Evolutionary conservation across 1,140 invertebrate species (phyloP), one percentile per base, ranked within the genome.

Genomic region (Ceratina australensis): DNA sequence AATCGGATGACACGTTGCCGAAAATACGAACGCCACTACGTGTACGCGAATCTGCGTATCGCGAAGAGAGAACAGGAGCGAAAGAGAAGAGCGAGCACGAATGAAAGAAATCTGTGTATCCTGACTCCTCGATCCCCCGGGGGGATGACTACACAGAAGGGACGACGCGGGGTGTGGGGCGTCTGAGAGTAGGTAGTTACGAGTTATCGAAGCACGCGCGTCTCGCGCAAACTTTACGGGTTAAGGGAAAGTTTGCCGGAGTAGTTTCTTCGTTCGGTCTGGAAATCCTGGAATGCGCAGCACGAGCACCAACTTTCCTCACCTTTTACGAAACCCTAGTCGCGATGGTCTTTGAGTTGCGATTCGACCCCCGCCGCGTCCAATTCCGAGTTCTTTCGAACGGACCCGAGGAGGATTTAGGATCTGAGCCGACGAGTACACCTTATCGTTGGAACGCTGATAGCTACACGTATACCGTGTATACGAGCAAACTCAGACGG

Each of bases 1-100:
- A 82, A 77, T 78, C 71, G 82, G 78, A 72, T 85, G 87, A 87
- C 83, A 85, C 83, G 82, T 86, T 84, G 81, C 87, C 87, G 83
- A 84, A 89, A 89, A 89, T 88, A 89, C 77, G 75, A 84, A 10
- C 33, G 33, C 66, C n/a, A n/a, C 81, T n/a, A 26, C 60, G 50
- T 42, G 72, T 63, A 54, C 28, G 28, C 63, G 20, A 10, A 12
- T 24, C 61, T n/a, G 7, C 72, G 26, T 52, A 33, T n/a, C 22
- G 56, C 18, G 20, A 52, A n/a, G n/a, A 22, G 22, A 3, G 42
- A 22, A 13, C 26, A 49, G 50, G 50, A 78, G 16, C 24, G 52
- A 47, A 69, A 42, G 54, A 60, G 49, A 13, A 56, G 59, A 33
- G 49, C 3, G 18, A 49, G 13, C 5, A 49, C 15, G 22, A 16